Conservation (phyloP, 2,888 invertebrate species). For the Acanthacorydalis orientalis region DNA sequence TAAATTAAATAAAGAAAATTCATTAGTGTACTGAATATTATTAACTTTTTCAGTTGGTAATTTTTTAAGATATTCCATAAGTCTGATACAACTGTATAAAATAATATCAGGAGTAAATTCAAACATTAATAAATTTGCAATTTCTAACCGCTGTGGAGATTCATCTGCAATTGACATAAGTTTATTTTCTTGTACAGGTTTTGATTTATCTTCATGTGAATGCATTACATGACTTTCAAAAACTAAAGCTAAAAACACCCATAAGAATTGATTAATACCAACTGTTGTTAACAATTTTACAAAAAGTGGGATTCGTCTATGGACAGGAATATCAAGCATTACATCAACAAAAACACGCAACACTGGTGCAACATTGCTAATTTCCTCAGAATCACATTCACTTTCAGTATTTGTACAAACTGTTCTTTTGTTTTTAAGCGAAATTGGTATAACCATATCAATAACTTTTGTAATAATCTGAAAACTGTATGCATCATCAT, state of each 20-base stretch:
- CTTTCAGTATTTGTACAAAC: constrained; percentile 21
- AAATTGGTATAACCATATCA: constrained; percentile 75
- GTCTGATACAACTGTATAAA: constrained; percentile 45
- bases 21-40: constrained; percentile 22
- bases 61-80: constrained; percentile 45
- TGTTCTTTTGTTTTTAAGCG: constrained; percentile 36
- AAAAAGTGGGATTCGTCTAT: constrained; percentile 69
- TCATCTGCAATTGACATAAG: constrained; percentile 26
- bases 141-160: constrained; percentile 41
- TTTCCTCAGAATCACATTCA: constrained; percentile 25
- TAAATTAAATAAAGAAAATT: constrained; percentile 42
- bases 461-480: constrained; percentile 83
- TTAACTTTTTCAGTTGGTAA: constrained; percentile 39
- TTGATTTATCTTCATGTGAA: constrained; percentile 30
- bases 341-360: constrained; percentile 83
- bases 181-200: constrained; percentile 19
- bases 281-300: constrained; percentile 61
- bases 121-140: constrained; percentile 45
- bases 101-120: constrained; percentile 47
- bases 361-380: constrained; percentile 41
- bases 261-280: constrained; percentile 42
- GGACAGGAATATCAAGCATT: constrained; percentile 82
- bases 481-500: constrained; percentile 90
- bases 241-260: constrained; percentile 53
- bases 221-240: constrained; percentile 53